Evolutionary conservation across 2,888 invertebrate species (phyloP).

Genomic region (Agriopis leucophaearia): DNA sequence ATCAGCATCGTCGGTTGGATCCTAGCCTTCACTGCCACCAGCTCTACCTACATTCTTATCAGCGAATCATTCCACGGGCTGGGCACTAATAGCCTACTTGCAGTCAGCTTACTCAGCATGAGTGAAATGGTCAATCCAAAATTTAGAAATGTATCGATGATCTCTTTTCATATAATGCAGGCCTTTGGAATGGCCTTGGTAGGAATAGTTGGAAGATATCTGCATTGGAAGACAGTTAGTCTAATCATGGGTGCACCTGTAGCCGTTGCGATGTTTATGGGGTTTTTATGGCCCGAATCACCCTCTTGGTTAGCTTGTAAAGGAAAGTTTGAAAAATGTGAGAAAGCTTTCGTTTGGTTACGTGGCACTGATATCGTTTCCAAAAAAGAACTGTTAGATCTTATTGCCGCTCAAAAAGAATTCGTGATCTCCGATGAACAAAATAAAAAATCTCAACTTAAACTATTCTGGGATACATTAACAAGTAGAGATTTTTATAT

Average conservation of each 20-base stretch:
- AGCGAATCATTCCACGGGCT: slow-evolving; percentile 49
- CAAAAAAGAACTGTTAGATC: slow-evolving; percentile 40
- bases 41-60: slow-evolving; percentile 32
- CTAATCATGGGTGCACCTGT: slow-evolving; percentile 39
- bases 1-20: slow-evolving; percentile 46
- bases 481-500: slow-evolving; percentile 36
- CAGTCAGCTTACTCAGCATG: slow-evolving; percentile 43
- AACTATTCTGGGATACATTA: slow-evolving; percentile 19
- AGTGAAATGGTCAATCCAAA: slow-evolving; percentile 49
- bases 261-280: slow-evolving; percentile 29
- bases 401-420: slow-evolving; percentile 42
- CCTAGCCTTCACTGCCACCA: slow-evolving; percentile 35
- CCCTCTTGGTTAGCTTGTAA: slow-evolving; percentile 50
- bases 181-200: slow-evolving; percentile 41
- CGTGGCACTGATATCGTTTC: slow-evolving; percentile 42
- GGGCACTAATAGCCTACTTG: slow-evolving; percentile 42
- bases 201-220: slow-evolving; percentile 39
- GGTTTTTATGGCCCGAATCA: slow-evolving; percentile 47
- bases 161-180: slow-evolving; percentile 37
- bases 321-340: slow-evolving; percentile 44
- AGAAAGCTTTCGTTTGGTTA: slow-evolving; percentile 41
- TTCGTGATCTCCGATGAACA: not conserved
- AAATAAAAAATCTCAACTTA: not conserved
- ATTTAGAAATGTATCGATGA: slow-evolving; percentile 40
- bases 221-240: slow-evolving; percentile 47